Base-by-base conservation (phyloP, 2,888 invertebrate genomes). In the Pseudococcus longispinus region DNA sequence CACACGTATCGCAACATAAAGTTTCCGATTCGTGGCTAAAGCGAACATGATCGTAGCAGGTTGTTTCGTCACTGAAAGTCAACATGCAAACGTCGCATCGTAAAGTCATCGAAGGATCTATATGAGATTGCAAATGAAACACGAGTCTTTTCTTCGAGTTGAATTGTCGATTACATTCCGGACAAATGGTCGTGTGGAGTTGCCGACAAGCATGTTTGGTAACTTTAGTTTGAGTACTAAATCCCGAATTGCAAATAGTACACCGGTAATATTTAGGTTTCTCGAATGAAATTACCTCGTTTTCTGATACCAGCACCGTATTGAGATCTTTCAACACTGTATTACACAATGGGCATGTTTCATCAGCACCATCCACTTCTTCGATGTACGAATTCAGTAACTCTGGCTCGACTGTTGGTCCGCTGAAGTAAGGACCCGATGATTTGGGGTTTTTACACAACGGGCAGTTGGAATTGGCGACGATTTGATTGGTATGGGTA, bases 131-230 rank as follows among this genome's bases (percentile, higher is more conserved):
- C 92, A 92, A 91, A 88, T 92, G 92, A 89, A 92, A 92, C 88
- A 92, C 92, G 1, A 92, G 91, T 2, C 92, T 89, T 2, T 92
- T 92, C 91, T 92, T 92, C 0, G 92, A 92, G 0, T 92, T 91
- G 88, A 92, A 92, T 0, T 91, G 91, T 32, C 91, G 91, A 86
- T 91, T 91, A 88, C 92, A 92, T 42, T 88, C 86, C 0, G 87
- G 70, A 77, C 89, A 89, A 11, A 74, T 46, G 29, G 87, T 87
- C 4, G 83, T 65, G 18, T 88, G 84, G 26, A 88, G 87, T 26
- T 87, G 83, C 15, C 84, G 87, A 60, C 88, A 88, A 18, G 88
- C 88, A 85, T 88, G 88, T 44, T 88, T 88, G 80, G 88, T 83
- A 60, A 88, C 88, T 44, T 88, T 88, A 5, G 85, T 87, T 65